A percentile compares a stretch with the other conserved stretches of the same genome.
These are phyloP conservation scores for Boloria euphrosyne DNA, from an alignment of 2,888 invertebrate species.

Conservation along the genomic window DNA sequence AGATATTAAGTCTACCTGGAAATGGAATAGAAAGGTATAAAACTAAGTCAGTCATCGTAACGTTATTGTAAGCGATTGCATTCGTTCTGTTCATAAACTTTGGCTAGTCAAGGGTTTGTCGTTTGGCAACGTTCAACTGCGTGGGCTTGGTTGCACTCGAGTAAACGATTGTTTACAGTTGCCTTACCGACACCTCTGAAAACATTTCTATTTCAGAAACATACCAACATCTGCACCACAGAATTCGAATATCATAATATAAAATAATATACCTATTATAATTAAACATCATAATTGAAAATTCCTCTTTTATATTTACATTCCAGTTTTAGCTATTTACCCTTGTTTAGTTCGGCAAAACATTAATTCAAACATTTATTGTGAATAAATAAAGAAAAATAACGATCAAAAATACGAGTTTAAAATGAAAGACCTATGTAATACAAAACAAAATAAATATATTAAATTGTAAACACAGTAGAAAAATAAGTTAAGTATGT, in stretches of 20 bases:
- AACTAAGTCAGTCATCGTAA: conserved; percentile 15
- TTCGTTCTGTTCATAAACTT: conserved; percentile 34
- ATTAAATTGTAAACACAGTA: not conserved
- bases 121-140: conserved; percentile 38
- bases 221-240: conserved; percentile 32
- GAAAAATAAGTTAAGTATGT: too few species aligned
- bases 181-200: conserved; percentile 38
- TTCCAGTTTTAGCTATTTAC: too few species aligned
- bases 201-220: conserved; percentile 43
- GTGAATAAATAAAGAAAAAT: too few species aligned
- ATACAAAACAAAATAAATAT: too few species aligned
- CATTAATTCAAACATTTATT: too few species aligned
- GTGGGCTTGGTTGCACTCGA: conserved; percentile 40
- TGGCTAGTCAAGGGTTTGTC: conserved; percentile 39
- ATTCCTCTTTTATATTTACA: too few species aligned
- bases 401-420: too few species aligned
- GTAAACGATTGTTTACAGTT: conserved; percentile 32
- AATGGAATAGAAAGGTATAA: not conserved
- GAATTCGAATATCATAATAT: conserved; percentile 15
- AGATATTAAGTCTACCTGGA: conserved; percentile 2
- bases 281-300: too few species aligned
- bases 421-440: too few species aligned
- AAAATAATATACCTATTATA: too few species aligned
- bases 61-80: conserved; percentile 26
- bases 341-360: too few species aligned